These are phyloP conservation scores for Phaethon lepturus DNA, from an alignment of 2,113 vertebrate species.

Conservation along the genomic window DNA sequence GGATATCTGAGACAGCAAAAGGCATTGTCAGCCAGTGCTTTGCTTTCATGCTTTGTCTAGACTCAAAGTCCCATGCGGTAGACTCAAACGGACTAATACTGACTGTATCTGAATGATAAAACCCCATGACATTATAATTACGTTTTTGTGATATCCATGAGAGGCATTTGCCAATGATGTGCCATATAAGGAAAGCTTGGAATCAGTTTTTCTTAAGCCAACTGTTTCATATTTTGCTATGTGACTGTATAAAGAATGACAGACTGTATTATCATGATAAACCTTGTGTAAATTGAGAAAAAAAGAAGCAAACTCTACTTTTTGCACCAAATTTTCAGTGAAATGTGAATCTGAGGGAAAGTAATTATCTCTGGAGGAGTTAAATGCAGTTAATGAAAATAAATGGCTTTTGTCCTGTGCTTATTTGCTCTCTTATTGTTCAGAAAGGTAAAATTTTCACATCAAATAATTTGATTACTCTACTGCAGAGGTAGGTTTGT, in stretches of 20 bases:
- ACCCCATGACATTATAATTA: slow-evolving; percentile 22
- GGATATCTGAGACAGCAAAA: slow-evolving; percentile 46
- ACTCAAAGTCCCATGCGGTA: slow-evolving; percentile 29
- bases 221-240: slow-evolving; percentile 10
- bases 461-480: not conserved
- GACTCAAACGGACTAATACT: not conserved
- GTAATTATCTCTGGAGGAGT: not conserved
- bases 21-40: not conserved
- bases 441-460: not conserved
- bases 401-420: not conserved
- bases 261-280: not conserved
- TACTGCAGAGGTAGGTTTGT: not conserved
- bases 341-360: not conserved
- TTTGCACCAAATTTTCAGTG: not conserved
- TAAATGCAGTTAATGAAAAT: not conserved
- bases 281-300: not conserved
- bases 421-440: not conserved
- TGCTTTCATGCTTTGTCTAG: slow-evolving; percentile 55
- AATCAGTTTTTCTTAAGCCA: not conserved
- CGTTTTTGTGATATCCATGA: slow-evolving; percentile 36
- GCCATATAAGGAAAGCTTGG: slow-evolving; percentile 16
- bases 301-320: not conserved
- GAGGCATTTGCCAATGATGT: not conserved
- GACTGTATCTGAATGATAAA: slow-evolving; percentile 54
- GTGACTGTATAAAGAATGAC: not conserved